These are phyloP conservation scores for Blastobasis lacticolella DNA, from an alignment of 2,888 invertebrate species.

Conservation along the genomic window DNA sequence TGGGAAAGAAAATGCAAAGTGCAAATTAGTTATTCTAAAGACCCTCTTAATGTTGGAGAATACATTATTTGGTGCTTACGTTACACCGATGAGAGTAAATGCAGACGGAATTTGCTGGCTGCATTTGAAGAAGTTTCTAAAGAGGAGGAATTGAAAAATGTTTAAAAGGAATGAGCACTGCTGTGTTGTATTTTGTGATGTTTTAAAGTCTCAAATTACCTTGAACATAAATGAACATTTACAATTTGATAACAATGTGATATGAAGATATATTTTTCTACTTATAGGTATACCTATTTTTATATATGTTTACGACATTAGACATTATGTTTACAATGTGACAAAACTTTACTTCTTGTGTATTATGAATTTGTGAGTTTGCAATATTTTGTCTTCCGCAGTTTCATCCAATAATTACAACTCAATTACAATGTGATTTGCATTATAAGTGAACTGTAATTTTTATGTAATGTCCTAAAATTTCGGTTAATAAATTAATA, in stretches of 20 bases:
- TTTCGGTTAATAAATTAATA: too few species aligned
- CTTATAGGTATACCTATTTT: conserved; percentile 18
- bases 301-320: conserved; percentile 17
- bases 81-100: conserved; percentile 76
- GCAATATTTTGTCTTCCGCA: conserved; percentile 1
- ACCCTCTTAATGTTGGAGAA: conserved; percentile 66
- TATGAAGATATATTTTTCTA: conserved; percentile 30
- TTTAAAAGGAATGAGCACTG: conserved; percentile 8
- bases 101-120: conserved; percentile 72
- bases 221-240: too few species aligned
- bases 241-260: conserved; percentile 31
- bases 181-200: background rate
- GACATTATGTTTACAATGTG: conserved; percentile 16
- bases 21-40: conserved; percentile 76
- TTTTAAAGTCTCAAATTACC: background rate
- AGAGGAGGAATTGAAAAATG: conserved; percentile 29
- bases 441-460: too few species aligned
- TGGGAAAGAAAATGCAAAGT: conserved; percentile 78
- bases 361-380: conserved; percentile 14
- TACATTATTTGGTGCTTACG: conserved; percentile 76
- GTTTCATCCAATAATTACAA: background rate
- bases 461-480: too few species aligned
- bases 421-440: too few species aligned
- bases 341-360: conserved; percentile 11
- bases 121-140: conserved; percentile 61